Base-by-base conservation (phyloP, 1,140 invertebrate species). In the Bombus superbus region DNA sequence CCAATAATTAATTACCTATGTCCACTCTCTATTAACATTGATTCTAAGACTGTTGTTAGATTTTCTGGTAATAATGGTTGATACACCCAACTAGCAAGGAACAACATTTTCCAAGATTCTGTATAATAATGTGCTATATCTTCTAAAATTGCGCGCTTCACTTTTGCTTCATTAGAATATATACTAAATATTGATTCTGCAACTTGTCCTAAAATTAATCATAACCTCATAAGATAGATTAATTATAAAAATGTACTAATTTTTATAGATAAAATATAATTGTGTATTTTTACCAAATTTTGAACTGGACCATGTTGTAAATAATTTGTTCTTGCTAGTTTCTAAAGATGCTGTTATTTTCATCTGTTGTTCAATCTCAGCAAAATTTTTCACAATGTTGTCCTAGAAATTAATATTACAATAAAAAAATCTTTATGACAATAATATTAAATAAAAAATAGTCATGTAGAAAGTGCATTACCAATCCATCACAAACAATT, bases 81-180 rank as follows among this genome's bases (percentile, higher is more conserved):
- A 83, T 93, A 83, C 15, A 92, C 83, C 93, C 93, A 94, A n/a
- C 91, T 81, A 28, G 93, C 91, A 13, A 94, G 76, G 78, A 93
- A 88, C 38, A 94, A 86, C 87, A 94, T 92, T 90, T 93, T 92
- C 88, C 72, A 89, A 57, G 89, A 87, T 38, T 93, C 90, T 22
- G 68, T 79, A 84, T 81, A 73, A 90, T 91, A 74, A 66, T 94
- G 93, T 6, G 93, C 93, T 22, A 93, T 73, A 86, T 94, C 92
- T 90, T 94, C 91, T 44, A 93, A 72, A 81, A 94, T 80, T 79
- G 76, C 90, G 25, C 90, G 82, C 83, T 93, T 94, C 11, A 93
- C 68, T 59, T 69, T 72, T 40, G 84, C 81, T 74, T 94, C 93
- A 32, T 89, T 68, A 71, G 57, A 68, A 86, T 94, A 94, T n/a